Base-by-base conservation (phyloP, 2,797 vertebrate species). In the Nothura maculosa region DNA sequence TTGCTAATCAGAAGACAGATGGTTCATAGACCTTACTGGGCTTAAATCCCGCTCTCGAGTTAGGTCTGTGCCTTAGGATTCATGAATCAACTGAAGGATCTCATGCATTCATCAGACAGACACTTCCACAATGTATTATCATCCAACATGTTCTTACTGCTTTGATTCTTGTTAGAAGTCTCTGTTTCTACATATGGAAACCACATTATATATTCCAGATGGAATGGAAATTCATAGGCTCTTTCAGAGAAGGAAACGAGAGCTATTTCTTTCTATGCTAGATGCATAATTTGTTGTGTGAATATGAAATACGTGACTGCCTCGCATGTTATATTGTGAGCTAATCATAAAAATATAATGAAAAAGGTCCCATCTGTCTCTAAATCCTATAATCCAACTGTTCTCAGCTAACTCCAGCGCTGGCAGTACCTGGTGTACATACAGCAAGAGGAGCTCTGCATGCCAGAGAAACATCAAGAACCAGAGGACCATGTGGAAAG, bases 221-320 rank as follows among this genome's bases (percentile, higher is more conserved):
- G 95, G 93, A 94, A 95, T 95, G 95, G 93, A 94, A 95, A 85
- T 50, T 28, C 87, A 61, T 77, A 76, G 89, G 61, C 52, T 3
- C 12, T 86, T 89, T 95, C 94, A 84, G 91, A 68, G 87, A 40
- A 62, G 82, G 94, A 94, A 94, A 95, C 40, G 14, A 96, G 75
- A 92, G 89, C 64, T 67, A 40, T 94, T 95, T 79, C 92, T 40
- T 92, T 86, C 3, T 18, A 76, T 92, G 86, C 3, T 18, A 76
- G 85, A 93, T 73, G 92, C 87, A 84, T 83, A 89, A 95, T 93
- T 95, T 95, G 94, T 93, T 93, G 96, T 91, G 91, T 91, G 94
- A 93, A 81, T 92, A 91, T 84, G 87, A 95, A 95, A 92, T 94
- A 95, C 70, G 80, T 94, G 93, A 86, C 92, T 77, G 92, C 92